Evolutionary conservation across 2,113 vertebrate genomes (phyloP), one percentile per base, ranked within the genome.

Genomic region (Pseudorectes ferrugineus): DNA sequence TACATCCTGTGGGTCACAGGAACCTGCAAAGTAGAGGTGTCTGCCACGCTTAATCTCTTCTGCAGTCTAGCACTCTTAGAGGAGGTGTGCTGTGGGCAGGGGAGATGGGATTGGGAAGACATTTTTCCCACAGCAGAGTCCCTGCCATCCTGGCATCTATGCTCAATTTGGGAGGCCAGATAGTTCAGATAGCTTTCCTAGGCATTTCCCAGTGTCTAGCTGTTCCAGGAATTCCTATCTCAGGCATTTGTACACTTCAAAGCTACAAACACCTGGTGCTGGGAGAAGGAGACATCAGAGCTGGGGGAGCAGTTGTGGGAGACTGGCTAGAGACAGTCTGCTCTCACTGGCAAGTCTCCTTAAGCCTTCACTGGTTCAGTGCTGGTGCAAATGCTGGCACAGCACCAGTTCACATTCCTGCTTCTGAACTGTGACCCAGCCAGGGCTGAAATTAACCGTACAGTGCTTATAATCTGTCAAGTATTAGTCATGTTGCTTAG

Each of bases 381-480:
- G 3, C 33, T 76, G 59, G 63, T 85, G 63, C 38, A 81, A 17
- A 51, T 43, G 52, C 54, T 8, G 4, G 57, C 43, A 43, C 13
- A 58, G 62, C 12, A 62, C 71, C 35, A 88, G 28, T 31, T 83
- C 28, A 33, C 68, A 88, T 94, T 92, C 55, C 25, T 79, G 36
- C n/a, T 92, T 63, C 80, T 92, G 83, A 95, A 46, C 85, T 92
- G 59, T 88, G 85, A 92, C 76, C 75, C 23, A 83, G 23, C 42
- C 55, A 85, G 51, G 51, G 31, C 76, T 81, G 63, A 92, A 84
- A 87, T 43, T 59, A 91, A 91, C 52, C 1, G 3, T 72, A 28
- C 19, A 55, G 21, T 71, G 40, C 36, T 80, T 85, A n/a, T 75
- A 84, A 85, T 78, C 73, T 94, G 90, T 89, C 62, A 89, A 73